These are phyloP conservation scores for Camptogramma bilineatum DNA, from an alignment of 2,888 invertebrate genomes.

Conservation along the genomic window DNA sequence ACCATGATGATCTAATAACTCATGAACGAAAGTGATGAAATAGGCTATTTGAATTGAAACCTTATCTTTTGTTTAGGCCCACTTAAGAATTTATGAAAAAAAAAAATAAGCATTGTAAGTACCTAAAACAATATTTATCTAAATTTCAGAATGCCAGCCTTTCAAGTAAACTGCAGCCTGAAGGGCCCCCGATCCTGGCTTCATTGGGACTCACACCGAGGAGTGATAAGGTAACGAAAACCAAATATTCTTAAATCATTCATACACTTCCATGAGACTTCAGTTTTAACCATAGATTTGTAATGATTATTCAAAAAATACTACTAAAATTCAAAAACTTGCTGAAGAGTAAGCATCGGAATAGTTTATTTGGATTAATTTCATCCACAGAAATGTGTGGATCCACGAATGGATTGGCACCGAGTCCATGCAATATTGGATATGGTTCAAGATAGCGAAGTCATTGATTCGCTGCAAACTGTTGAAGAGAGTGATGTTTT, in stretches of 20 bases:
- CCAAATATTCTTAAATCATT: neutral
- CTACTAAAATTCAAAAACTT: slow-evolving; percentile 7
- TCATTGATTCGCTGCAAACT: slow-evolving; percentile 74
- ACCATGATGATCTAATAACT: neutral
- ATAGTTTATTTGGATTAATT: slow-evolving; percentile 80
- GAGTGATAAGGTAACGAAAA: slow-evolving; percentile 79
- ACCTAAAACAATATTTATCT: neutral
- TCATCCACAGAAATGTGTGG: slow-evolving; percentile 81
- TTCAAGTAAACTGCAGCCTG: slow-evolving; percentile 73
- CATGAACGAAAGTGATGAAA: neutral
- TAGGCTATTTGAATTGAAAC: too few species aligned
- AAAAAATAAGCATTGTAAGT: neutral
- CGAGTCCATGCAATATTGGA: slow-evolving; percentile 80
- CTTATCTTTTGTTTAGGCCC: too few species aligned
- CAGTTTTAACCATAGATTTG: slow-evolving; percentile 15
- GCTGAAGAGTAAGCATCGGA: slow-evolving; percentile 48
- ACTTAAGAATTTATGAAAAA: too few species aligned
- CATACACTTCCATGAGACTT: neutral
- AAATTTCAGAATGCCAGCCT: slow-evolving; percentile 68
- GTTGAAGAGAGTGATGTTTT: slow-evolving; percentile 73
- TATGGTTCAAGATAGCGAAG: slow-evolving; percentile 76
- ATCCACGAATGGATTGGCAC: slow-evolving; percentile 82
- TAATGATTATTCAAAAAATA: neutral
- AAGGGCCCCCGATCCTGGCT: slow-evolving; percentile 82
- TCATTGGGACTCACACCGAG: slow-evolving; percentile 82